Evolutionary conservation across 1,140 invertebrate genomes (phyloP), one percentile per base, ranked within the genome.

Genomic region (Eriocheir sinensis): DNA sequence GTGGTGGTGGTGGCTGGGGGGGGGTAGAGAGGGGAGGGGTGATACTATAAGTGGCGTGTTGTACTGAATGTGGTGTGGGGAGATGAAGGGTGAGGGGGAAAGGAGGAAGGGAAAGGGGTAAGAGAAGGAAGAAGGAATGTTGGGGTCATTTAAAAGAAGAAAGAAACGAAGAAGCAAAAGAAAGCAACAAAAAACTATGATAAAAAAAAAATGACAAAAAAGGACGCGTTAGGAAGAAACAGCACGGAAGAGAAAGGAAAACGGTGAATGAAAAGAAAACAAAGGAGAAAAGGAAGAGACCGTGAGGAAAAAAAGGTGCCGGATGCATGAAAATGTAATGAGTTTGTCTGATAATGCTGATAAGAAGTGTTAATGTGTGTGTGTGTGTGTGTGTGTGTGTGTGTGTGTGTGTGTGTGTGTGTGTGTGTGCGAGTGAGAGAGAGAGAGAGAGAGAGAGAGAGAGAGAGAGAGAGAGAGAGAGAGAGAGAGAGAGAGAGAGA

Each of bases 381-480:
- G n/a, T n/a, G n/a, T n/a, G n/a, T n/a, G n/a, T n/a, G n/a, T n/a
- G n/a, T n/a, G n/a, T n/a, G n/a, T n/a, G n/a, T n/a, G n/a, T n/a
- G n/a, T n/a, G n/a, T n/a, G n/a, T n/a, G n/a, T n/a, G n/a, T n/a
- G n/a, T n/a, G n/a, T n/a, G n/a, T n/a, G 60, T n/a, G 60, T n/a
- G 60, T n/a, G 60, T n/a, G 60, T n/a, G 60, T n/a, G 60, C 27
- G 60, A 72, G 60, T n/a, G 60, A 72, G 60, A 72, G 60, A 72
- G 60, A 2, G 60, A 72, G 21, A 1, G n/a, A n/a, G n/a, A n/a
- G 60, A 72, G 60, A 72, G 60, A 72, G 60, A 72, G 60, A 72
- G 60, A 72, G 12, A n/a, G 8, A 72, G 60, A 21, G 27, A 72
- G 21, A 15, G 21, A 72, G 60, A n/a, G 60, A 72, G 60, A n/a